Evolutionary conservation across 2,888 invertebrate species (phyloP), one percentile per base, ranked within the genome.

Genomic region (Nomada ruficornis): DNA sequence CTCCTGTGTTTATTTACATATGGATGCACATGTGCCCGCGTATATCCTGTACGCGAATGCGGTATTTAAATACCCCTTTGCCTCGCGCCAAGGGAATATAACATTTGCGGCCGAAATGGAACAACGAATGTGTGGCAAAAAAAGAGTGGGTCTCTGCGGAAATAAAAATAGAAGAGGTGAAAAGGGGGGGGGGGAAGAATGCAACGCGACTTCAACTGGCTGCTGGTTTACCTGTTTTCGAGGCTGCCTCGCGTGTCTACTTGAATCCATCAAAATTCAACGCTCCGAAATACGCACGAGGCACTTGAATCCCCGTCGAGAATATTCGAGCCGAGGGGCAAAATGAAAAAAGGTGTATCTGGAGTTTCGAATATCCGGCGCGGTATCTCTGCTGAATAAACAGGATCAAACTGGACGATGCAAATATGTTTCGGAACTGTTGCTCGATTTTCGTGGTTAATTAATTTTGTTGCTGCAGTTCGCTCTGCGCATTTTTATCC

Each of bases 1-100:
- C 68, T 47, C 57, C 20, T 15, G 63, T 52, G 55, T 80, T 68
- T 79, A 79, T 80, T 79, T 79, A 73, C 79, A 73, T 72, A 72
- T 36, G 47, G 26, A 59, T 60, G 18, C 55, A 63, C 29, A 36
- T 50, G 57, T 47, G 42, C 23, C 20, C 15, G 23, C 54, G 11
- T 47, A 2, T 50, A 20, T 26, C 20, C 57, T 47, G 2, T 50
- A 15, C 13, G 57, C 36, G 23, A 23, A 36, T 13, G 36, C 68
- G 62, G 50, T 73, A 73, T 79, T 80, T 80, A 78, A 79, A 80
- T 36, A 7, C 36, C 36, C 36, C 36, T 80, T 79, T 59, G n/a
- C 63, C 47, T 55, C 20, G 50, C 36, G 26, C 23, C 36, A 20
- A 3, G 23, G 55, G 63, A 52, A 44, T 79, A 73, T 36, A 73